Conservation (phyloP, 2,888 invertebrate species). For the Julus scandinavius region DNA sequence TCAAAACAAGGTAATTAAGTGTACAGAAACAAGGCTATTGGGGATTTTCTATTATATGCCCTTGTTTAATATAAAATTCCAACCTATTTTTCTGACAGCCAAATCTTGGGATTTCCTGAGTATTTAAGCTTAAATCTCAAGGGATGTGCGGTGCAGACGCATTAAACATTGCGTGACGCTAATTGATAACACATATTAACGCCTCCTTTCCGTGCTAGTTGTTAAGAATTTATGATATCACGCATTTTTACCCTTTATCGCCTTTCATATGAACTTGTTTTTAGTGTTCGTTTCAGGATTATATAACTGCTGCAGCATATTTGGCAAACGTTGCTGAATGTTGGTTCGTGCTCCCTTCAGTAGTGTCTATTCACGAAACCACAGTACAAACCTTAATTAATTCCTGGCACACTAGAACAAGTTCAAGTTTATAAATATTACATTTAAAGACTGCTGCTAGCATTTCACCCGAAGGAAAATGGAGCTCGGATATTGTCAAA, state of each 20-base stretch:
- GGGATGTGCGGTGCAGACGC: slow-evolving; percentile 2
- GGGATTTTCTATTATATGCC: neutral
- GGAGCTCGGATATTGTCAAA: neutral
- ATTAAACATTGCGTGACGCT: slow-evolving; percentile 30
- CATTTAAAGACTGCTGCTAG: neutral
- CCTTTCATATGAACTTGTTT: neutral
- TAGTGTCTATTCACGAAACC: neutral
- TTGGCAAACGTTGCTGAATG: neutral
- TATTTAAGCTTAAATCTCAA: slow-evolving; percentile 20
- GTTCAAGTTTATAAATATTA: neutral
- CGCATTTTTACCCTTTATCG: neutral
- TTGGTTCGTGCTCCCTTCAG: neutral
- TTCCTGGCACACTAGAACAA: neutral
- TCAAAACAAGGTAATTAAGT: slow-evolving; percentile 6
- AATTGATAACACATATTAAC: slow-evolving; percentile 19
- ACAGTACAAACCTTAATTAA: neutral
- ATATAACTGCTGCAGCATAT: neutral
- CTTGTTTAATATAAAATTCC: slow-evolving; percentile 1
- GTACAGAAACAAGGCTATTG: neutral
- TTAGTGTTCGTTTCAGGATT: neutral
- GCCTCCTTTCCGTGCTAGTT: neutral
- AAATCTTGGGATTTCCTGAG: neutral
- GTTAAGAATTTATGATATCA: slow-evolving; percentile 10
- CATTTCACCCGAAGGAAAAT: neutral
- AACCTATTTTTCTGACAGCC: neutral